phyloP scores from a whole-genome alignment of 2,888 invertebrate species.

The Napeogenes sylphis region DNA sequence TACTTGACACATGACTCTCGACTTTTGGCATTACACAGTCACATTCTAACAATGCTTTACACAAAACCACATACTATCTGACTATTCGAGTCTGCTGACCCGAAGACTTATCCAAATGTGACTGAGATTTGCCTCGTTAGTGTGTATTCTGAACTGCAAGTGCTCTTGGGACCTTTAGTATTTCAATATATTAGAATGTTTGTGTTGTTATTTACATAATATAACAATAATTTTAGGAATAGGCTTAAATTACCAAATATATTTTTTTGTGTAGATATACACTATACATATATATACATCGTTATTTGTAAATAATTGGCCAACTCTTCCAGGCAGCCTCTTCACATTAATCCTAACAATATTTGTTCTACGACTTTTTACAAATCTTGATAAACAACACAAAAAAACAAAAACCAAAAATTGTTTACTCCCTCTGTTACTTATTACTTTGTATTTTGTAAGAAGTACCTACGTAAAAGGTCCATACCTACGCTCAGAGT shows the following conservation, averaged over 20 bases:
- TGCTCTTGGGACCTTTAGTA: constrained; percentile 39
- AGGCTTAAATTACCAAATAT: background rate
- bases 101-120: constrained; percentile 48
- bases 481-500: too few relatives aligned
- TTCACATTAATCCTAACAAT: too few relatives aligned
- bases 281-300: too few relatives aligned
- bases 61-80: constrained; percentile 31
- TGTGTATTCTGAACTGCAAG: constrained; percentile 42
- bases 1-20: constrained; percentile 28
- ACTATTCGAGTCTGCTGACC: constrained; percentile 41
- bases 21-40: constrained; percentile 32
- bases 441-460: too few relatives aligned
- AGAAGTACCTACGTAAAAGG: too few relatives aligned
- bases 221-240: constrained; percentile 6
- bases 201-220: constrained; percentile 1
- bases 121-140: constrained; percentile 54
- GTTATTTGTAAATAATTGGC: too few relatives aligned
- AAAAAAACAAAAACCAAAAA: too few relatives aligned
- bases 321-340: too few relatives aligned
- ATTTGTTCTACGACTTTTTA: too few relatives aligned
- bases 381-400: too few relatives aligned
- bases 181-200: constrained; percentile 20
- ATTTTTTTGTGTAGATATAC: too few relatives aligned
- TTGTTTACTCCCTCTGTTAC: too few relatives aligned
- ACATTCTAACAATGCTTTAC: constrained; percentile 31